A percentile compares a stretch with the other conserved stretches of the same genome.
phyloP scores from a whole-genome alignment of 2,797 vertebrate species.

The Philypnodon macrostomus region DNA sequence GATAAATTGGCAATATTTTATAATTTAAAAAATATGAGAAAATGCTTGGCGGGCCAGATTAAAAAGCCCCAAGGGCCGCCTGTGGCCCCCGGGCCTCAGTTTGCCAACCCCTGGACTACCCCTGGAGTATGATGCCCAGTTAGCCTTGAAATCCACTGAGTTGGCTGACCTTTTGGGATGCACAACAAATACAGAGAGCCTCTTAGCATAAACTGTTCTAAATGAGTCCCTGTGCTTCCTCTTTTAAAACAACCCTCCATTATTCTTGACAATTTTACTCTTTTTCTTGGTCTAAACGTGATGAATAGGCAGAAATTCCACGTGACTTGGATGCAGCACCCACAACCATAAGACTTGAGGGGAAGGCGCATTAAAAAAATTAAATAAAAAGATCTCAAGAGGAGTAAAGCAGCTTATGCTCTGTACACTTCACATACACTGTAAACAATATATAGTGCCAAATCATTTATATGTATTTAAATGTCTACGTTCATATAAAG shows the following conservation, averaged over 20 bases:
- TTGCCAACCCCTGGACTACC: slow-evolving; percentile 30
- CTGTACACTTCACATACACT: slow-evolving; percentile 22
- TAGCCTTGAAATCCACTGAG: slow-evolving; percentile 62
- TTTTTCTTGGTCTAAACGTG: slow-evolving; percentile 6
- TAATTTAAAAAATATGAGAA: no score
- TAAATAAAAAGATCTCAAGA: slow-evolving; percentile 24
- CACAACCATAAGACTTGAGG: slow-evolving; percentile 17
- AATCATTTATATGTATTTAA: no score
- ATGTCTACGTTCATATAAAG: no score
- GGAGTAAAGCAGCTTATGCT: slow-evolving; percentile 54
- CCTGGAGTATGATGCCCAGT: slow-evolving; percentile 33
- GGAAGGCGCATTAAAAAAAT: slow-evolving; percentile 33
- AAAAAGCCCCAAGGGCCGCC: slow-evolving; percentile 24
- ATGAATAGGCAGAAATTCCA: slow-evolving; percentile 12
- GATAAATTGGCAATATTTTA: no score
- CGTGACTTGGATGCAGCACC: slow-evolving; percentile 17
- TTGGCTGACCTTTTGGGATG: slow-evolving; percentile 54
- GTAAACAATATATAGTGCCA: no score
- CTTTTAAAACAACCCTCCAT: slow-evolving; percentile 10
- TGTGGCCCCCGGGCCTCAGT: no score
- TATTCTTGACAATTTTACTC: slow-evolving; percentile 18
- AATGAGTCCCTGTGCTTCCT: slow-evolving; percentile 24
- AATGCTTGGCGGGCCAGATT: no score
- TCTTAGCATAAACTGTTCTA: slow-evolving; percentile 41
- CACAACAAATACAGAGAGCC: slow-evolving; percentile 37